A percentile compares a stretch with the other conserved stretches of the same genome.
phyloP scores from a whole-genome alignment of 2,113 vertebrate genomes.

The Zosterops borbonicus region DNA sequence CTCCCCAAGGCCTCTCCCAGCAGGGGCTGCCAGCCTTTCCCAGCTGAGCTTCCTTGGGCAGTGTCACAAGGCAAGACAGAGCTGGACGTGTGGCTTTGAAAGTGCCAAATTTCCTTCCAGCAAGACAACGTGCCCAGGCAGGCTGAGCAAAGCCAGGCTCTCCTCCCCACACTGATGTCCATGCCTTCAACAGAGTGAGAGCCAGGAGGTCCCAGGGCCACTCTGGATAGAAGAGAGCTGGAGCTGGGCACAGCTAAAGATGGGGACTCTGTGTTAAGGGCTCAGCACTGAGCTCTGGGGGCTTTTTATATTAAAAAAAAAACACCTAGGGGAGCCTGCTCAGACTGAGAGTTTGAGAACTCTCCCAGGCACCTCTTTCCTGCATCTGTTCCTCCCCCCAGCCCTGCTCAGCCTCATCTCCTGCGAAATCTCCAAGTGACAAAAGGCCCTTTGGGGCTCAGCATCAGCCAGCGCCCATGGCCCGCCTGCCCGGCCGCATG shows the following conservation, averaged over 20 bases:
- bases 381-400: background rate
- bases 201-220: background rate
- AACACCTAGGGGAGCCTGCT: background rate
- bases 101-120: background rate
- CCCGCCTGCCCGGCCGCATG: background rate
- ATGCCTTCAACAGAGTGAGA: rapidly evolving
- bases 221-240: background rate
- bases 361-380: background rate
- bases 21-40: background rate
- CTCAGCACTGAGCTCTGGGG: background rate
- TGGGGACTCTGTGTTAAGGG: background rate
- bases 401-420: rapidly evolving
- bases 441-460: slow-evolving; percentile 21
- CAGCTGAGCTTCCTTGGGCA: background rate
- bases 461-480: background rate
- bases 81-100: background rate
- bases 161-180: background rate
- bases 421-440: background rate
- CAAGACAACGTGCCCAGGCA: rapidly evolving
- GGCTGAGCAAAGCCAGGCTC: background rate
- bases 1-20: background rate
- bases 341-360: background rate
- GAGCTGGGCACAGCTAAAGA: background rate
- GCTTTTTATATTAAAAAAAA: background rate
- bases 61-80: background rate